These are phyloP conservation scores for Synaphobranchus kaupii DNA, from an alignment of 2,797 vertebrate species.

Conservation along the genomic window DNA sequence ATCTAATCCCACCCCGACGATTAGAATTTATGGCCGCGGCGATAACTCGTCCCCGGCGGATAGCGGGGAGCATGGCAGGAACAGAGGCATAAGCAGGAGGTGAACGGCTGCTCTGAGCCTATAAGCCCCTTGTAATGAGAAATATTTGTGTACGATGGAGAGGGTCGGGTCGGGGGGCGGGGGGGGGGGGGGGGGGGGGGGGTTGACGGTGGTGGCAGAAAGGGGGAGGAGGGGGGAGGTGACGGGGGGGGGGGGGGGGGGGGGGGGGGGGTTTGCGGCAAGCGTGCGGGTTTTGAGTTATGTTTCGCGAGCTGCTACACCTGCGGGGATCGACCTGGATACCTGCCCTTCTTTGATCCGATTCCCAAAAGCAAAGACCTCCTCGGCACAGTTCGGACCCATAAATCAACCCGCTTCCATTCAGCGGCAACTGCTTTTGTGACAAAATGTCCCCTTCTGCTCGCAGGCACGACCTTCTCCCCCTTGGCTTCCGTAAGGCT, in stretches of 20 bases:
- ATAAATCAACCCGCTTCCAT: not conserved
- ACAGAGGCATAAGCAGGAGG: not conserved
- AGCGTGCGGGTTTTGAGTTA: not conserved
- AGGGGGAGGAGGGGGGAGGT: not conserved
- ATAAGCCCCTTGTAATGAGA: conserved; percentile 20
- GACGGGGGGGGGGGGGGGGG: too few species aligned
- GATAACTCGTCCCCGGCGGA: conserved; percentile 10
- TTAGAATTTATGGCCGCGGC: conserved; percentile 18
- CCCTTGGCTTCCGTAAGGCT: not conserved
- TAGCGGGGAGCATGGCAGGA: not conserved
- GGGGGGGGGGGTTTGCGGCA: not conserved
- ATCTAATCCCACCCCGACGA: conserved; percentile 12
- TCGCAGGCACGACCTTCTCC: not conserved
- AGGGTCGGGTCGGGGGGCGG: not conserved
- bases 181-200: not conserved
- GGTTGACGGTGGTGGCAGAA: too few species aligned
- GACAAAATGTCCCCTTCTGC: not conserved
- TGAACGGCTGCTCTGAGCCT: not conserved
- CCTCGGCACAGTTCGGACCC: not conserved
- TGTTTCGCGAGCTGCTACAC: not conserved
- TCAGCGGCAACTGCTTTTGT: not conserved
- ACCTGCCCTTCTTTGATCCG: not conserved
- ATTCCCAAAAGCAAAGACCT: not conserved
- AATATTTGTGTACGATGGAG: conserved; percentile 14
- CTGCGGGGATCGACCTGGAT: not conserved